Conservation (phyloP, 2,797 vertebrate species). For the Schizothorax lantsangensis region DNA sequence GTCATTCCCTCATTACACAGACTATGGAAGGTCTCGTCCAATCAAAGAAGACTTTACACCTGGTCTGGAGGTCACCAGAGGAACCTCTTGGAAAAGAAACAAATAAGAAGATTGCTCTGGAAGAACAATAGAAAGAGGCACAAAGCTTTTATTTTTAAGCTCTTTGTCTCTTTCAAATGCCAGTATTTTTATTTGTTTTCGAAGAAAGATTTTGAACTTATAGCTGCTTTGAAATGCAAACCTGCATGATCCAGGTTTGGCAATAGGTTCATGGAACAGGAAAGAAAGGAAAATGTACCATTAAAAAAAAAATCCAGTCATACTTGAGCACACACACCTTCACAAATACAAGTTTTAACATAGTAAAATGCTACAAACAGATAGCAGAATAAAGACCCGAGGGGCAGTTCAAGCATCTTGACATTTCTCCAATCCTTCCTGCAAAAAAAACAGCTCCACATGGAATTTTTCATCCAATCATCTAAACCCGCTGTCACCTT, state of each 20-base stretch:
- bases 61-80: slow-evolving; percentile 55
- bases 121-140: background rate
- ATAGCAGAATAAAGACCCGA: background rate
- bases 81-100: slow-evolving; percentile 44
- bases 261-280: background rate
- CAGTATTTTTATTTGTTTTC: slow-evolving; percentile 3
- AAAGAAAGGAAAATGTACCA: background rate
- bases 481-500: background rate
- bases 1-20: slow-evolving; percentile 67
- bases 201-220: background rate
- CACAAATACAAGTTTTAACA: slow-evolving; percentile 30
- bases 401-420: slow-evolving; percentile 20
- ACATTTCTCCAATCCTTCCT: slow-evolving; percentile 21
- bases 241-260: background rate
- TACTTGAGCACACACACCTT: background rate
- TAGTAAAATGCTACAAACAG: background rate
- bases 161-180: background rate
- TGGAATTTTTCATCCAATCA: slow-evolving; percentile 22
- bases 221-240: slow-evolving; percentile 16
- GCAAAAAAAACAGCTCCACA: slow-evolving; percentile 36
- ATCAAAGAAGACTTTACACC: slow-evolving; percentile 52
- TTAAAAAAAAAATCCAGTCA: background rate
- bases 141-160: slow-evolving; percentile 2
- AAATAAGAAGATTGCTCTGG: slow-evolving; percentile 4
- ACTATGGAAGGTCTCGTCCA: slow-evolving; percentile 49